Base-by-base conservation (phyloP, 2,888 invertebrate species). In the Melipona beecheii region DNA sequence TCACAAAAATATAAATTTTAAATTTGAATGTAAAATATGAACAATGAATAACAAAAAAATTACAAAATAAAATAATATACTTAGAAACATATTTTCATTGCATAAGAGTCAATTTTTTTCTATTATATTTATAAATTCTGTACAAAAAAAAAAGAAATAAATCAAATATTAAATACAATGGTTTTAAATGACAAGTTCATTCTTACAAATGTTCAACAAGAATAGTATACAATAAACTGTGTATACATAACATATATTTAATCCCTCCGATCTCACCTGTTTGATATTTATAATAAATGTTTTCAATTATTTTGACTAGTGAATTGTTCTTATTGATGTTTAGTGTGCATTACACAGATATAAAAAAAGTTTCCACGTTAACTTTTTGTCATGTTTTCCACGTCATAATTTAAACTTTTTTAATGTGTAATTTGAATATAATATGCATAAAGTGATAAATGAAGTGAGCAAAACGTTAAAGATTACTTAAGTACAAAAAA, bases 161-260 rank as follows among this genome's bases (percentile, higher is more conserved):
- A 78, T 66, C 64, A 65, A 54, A 52, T 74, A 21, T 24, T 56
- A 43, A 65, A 21, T 75, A 78, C 56, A 66, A 74, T 84, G 76
- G n/a, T 86, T 78, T 82, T 78, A 84, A 84, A 78, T 84, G 84
- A 87, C 79, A 86, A 89, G 74, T 77, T 79, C 81, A 83, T 92
- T 92, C 92, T 90, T 91, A 91, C 87, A 92, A 93, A 93, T 91
- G 87, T 92, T 93, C 90, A 93, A 93, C 92, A 93, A 92, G 91
- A 64, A 89, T 83, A 88, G 90, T 92, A 90, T 92, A 92, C 91
- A 93, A 93, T 92, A 93, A 93, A 92, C 83, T 90, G 92, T 93
- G 91, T 92, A 90, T 90, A 91, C 87, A 91, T 88, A 90, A 93
- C 93, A 92, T 88, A 88, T 86, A 84, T 90, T 90, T 85, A 87